A percentile compares a stretch with the other conserved stretches of the same genome.
These are phyloP conservation scores for Lithophane ornitopus DNA, from an alignment of 2,888 invertebrate genomes.

Conservation along the genomic window DNA sequence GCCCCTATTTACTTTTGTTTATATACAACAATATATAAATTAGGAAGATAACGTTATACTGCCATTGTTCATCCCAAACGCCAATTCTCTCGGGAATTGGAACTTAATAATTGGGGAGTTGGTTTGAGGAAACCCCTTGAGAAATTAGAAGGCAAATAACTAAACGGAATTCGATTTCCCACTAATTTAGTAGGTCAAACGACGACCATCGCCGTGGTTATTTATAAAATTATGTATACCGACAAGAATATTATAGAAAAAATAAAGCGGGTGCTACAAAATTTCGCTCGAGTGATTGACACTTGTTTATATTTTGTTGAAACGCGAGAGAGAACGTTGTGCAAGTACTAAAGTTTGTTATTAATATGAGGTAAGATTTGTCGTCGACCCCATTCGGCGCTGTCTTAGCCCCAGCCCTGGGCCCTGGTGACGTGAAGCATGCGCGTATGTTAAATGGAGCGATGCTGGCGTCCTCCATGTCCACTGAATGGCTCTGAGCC, in stretches of 20 bases:
- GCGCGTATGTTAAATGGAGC: constrained; percentile 85
- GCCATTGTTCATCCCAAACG: constrained; percentile 30
- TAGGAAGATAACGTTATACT: constrained; percentile 18
- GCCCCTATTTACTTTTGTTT: constrained; percentile 45
- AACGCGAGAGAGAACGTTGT: constrained; percentile 26
- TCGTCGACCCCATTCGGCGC: constrained; percentile 41
- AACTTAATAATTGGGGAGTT: constrained; percentile 54
- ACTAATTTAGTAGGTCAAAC: constrained; percentile 30
- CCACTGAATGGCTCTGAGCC: constrained; percentile 81
- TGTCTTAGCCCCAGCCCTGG: constrained; percentile 72
- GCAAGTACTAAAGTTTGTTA: constrained; percentile 34
- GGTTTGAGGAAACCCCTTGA: constrained; percentile 38
- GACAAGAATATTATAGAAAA: constrained; percentile 30
- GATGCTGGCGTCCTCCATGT: constrained; percentile 82
- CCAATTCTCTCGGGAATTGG: constrained; percentile 23
- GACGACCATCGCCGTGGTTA: constrained; percentile 19
- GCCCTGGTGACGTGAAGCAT: constrained; percentile 77
- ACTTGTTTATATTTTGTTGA: constrained; percentile 58
- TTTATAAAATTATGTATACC: constrained; percentile 37
- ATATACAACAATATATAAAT: constrained; percentile 37
- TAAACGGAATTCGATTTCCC: constrained; percentile 19
- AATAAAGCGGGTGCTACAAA: constrained; percentile 39
- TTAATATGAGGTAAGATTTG: constrained; percentile 41
- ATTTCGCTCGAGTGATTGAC: constrained; percentile 49
- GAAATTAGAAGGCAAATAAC: constrained; percentile 37